phyloP scores from a whole-genome alignment of 1,140 invertebrate genomes.

The Drosophila murphyi region DNA sequence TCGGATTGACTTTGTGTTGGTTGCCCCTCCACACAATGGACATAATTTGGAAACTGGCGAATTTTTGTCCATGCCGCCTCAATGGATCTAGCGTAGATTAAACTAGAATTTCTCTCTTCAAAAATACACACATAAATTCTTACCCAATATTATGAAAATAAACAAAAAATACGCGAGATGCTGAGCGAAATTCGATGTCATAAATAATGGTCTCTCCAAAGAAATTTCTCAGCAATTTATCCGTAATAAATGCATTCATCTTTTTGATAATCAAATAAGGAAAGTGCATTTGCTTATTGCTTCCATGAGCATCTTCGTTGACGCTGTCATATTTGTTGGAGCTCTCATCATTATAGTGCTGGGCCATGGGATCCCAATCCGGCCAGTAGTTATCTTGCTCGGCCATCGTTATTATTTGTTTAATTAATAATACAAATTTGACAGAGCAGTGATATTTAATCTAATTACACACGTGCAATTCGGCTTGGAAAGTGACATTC shows the following conservation, averaged over 20 bases:
- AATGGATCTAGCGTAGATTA: constrained; percentile 23
- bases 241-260: constrained; percentile 6
- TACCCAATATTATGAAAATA: constrained; percentile 62
- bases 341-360: constrained; percentile 35
- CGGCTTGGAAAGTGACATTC: neutral
- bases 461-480: neutral
- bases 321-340: constrained; percentile 32
- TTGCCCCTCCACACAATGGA: constrained; percentile 25
- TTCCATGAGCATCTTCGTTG: neutral
- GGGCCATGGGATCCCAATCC: constrained; percentile 53
- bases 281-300: constrained; percentile 12
- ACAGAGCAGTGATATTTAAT: neutral
- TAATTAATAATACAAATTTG: neutral
- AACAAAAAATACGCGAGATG: constrained; percentile 29
- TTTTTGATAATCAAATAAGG: constrained; percentile 59
- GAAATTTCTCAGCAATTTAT: constrained; percentile 33
- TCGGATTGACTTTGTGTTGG: neutral
- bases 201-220: constrained; percentile 42
- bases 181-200: constrained; percentile 26
- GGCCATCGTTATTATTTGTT: constrained; percentile 3
- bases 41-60: constrained; percentile 29
- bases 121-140: neutral
- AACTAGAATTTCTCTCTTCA: neutral
- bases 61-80: constrained; percentile 41
- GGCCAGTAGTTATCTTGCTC: constrained; percentile 29